Evolutionary conservation across 2,888 invertebrate species (phyloP).

Genomic region (Dermolepida albohirtum): DNA sequence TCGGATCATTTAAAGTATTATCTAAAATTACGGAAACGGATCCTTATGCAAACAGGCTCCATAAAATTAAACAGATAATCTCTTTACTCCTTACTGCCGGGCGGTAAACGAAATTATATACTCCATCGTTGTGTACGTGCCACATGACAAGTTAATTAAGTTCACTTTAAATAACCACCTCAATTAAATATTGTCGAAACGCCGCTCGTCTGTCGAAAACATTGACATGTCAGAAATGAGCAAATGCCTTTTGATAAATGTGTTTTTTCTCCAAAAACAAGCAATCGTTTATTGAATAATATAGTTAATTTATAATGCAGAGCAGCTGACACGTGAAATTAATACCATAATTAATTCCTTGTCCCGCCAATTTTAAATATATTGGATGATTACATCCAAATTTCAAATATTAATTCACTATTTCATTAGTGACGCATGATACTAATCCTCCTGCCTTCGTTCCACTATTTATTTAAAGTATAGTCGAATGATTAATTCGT

Average conservation of each 20-base stretch:
- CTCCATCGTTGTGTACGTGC: conserved; percentile 20
- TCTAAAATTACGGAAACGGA: conserved; percentile 31
- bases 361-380: neutral
- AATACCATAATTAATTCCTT: conserved; percentile 4
- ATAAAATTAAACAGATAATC: conserved; percentile 37
- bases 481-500: too few relatives aligned
- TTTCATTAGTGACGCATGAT: too few relatives aligned
- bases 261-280: conserved; percentile 13
- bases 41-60: conserved; percentile 25
- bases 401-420: too few relatives aligned
- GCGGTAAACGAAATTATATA: conserved; percentile 20
- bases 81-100: conserved; percentile 30
- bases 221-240: conserved; percentile 32
- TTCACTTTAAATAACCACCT: conserved; percentile 32
- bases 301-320: conserved; percentile 9
- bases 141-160: conserved; percentile 36
- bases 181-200: conserved; percentile 34
- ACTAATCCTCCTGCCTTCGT: too few relatives aligned
- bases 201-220: conserved; percentile 26
- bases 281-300: conserved; percentile 6
- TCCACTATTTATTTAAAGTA: too few relatives aligned
- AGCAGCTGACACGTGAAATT: conserved; percentile 13
- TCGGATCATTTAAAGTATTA: conserved; percentile 35
- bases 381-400: too few relatives aligned
- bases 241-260: conserved; percentile 25